phyloP scores from a whole-genome alignment of 1,140 invertebrate genomes.

The Halesus radiatus region DNA sequence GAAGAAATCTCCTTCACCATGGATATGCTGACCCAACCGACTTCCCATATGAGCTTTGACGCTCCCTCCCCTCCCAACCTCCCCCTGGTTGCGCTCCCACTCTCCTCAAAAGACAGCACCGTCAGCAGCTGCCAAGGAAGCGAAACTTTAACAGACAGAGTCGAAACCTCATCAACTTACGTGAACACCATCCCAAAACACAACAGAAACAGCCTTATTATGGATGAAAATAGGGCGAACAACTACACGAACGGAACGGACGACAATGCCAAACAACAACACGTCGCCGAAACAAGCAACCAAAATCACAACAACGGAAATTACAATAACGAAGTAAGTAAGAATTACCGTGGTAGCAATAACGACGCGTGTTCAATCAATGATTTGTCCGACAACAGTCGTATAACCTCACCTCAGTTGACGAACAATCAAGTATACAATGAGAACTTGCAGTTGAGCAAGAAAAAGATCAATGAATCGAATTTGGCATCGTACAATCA shows the following conservation, averaged over 20 bases:
- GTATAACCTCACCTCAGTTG: constrained; percentile 43
- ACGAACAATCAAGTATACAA: constrained; percentile 31
- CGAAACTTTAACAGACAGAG: neutral
- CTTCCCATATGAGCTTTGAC: constrained; percentile 62
- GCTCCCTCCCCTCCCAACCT: constrained; percentile 62
- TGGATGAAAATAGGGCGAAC: constrained; percentile 42
- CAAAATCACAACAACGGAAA: neutral
- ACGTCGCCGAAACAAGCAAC: neutral
- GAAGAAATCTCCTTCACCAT: constrained; percentile 68
- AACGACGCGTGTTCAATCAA: neutral
- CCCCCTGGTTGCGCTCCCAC: constrained; percentile 20
- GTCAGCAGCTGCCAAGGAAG: neutral
- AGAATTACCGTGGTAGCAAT: neutral
- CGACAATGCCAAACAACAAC: neutral
- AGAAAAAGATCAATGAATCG: constrained; percentile 16
- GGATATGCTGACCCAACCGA: constrained; percentile 46
- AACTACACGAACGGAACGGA: constrained; percentile 41
- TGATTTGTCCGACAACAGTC: constrained; percentile 5
- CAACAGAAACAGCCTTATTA: constrained; percentile 40
- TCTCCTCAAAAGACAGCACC: constrained; percentile 43
- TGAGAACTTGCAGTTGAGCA: neutral
- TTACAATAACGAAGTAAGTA: neutral
- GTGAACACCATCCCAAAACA: constrained; percentile 32
- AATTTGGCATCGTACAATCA: constrained; percentile 3
- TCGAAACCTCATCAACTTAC: constrained; percentile 4